A percentile compares a stretch with the other conserved stretches of the same genome.
These are phyloP conservation scores for Oncorhynchus masou DNA, from an alignment of 2,113 vertebrate genomes.

Conservation along the genomic window DNA sequence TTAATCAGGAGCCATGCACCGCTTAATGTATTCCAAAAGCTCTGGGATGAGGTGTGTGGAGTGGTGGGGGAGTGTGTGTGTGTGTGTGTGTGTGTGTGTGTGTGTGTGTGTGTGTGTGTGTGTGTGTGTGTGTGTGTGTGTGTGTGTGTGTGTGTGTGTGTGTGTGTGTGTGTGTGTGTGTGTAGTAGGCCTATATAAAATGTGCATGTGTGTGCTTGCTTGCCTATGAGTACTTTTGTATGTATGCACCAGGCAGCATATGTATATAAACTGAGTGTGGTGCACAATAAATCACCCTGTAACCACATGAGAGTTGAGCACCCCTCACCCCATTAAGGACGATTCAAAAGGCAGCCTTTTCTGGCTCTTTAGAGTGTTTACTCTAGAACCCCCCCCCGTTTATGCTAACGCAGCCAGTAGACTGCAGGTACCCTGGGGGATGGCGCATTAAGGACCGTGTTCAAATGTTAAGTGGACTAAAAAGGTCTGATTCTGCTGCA, in stretches of 20 bases:
- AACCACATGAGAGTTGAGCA: conserved; percentile 9
- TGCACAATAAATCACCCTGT: too few relatives aligned
- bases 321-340: neutral
- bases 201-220: neutral
- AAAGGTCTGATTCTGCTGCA: conserved; percentile 36
- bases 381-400: neutral
- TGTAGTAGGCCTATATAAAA: neutral
- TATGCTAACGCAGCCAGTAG: conserved; percentile 44
- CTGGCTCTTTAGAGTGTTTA: conserved; percentile 23
- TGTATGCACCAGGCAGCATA: neutral
- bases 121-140: too few relatives aligned
- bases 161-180: too few relatives aligned
- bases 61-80: neutral
- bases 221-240: neutral
- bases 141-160: too few relatives aligned
- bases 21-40: neutral
- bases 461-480: conserved; percentile 45
- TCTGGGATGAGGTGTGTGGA: neutral
- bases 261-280: neutral
- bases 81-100: neutral
- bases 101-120: neutral
- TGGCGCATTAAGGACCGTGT: conserved; percentile 40
- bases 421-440: conserved; percentile 6
- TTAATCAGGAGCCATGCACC: neutral
- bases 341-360: neutral